These are phyloP conservation scores for Anseranas semipalmata DNA, from an alignment of 2,113 vertebrate genomes.

Conservation along the genomic window DNA sequence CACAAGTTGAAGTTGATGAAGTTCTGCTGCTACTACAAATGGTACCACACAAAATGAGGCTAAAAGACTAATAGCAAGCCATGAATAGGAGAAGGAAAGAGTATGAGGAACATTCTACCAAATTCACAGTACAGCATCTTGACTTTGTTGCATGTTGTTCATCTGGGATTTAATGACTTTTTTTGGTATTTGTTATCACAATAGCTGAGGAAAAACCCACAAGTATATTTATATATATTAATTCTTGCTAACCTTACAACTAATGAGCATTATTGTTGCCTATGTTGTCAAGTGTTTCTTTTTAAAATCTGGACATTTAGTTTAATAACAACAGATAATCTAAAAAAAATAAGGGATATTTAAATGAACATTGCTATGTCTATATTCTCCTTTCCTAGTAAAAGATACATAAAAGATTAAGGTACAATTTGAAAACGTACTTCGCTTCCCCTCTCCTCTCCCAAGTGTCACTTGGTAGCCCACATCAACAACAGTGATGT, in stretches of 20 bases:
- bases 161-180: background rate
- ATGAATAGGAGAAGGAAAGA: background rate
- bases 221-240: background rate
- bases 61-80: background rate
- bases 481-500: background rate
- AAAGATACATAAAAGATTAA: background rate
- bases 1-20: background rate
- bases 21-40: background rate
- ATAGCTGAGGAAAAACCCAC: background rate
- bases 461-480: background rate
- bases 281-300: background rate
- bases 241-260: background rate
- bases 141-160: background rate
- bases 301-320: background rate
- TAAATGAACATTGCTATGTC: background rate
- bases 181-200: background rate
- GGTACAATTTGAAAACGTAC: background rate
- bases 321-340: background rate
- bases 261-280: background rate
- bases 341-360: background rate
- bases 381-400: background rate
- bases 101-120: background rate
- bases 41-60: background rate
- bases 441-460: background rate
- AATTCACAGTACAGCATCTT: background rate